These are phyloP conservation scores for Drosophila kikkawai DNA, from an alignment of 1,140 invertebrate genomes.

Conservation along the genomic window DNA sequence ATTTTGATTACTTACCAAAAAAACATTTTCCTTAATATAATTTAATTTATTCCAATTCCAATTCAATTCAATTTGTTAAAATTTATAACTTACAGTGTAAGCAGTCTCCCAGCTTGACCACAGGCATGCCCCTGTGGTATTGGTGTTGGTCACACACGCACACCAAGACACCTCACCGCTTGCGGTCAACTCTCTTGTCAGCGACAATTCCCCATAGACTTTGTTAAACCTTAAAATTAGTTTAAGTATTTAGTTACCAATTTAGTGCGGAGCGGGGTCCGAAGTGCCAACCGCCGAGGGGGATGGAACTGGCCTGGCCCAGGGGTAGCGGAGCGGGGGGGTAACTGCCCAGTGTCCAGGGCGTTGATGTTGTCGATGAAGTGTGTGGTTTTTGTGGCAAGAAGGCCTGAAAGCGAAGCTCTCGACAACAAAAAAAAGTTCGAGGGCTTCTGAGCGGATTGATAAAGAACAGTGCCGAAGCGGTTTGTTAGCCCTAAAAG, in stretches of 20 bases:
- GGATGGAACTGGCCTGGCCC: background rate
- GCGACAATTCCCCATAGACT: conserved; percentile 71
- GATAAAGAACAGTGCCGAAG: background rate
- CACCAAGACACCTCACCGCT: conserved; percentile 61
- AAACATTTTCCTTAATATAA: too few relatives aligned
- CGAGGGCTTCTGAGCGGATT: conserved; percentile 12
- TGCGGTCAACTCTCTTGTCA: conserved; percentile 69
- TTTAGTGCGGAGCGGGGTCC: conserved; percentile 52
- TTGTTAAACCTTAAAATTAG: conserved; percentile 84
- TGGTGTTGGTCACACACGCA: conserved; percentile 6
- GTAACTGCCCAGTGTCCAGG: conserved; percentile 18
- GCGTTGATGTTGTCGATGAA: conserved; percentile 48
- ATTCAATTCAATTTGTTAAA: too few relatives aligned
- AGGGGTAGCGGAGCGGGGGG: background rate
- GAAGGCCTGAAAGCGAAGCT: conserved; percentile 3
- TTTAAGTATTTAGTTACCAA: conserved; percentile 84
- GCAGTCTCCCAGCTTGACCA: conserved; percentile 42
- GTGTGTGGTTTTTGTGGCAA: conserved; percentile 52
- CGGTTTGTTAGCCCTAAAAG: conserved; percentile 8
- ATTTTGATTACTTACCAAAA: too few relatives aligned
- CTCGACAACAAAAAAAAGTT: background rate
- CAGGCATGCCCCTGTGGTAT: conserved; percentile 52
- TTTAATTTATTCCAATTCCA: too few relatives aligned
- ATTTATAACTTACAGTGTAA: background rate
- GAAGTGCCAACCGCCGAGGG: conserved; percentile 26